Conservation (phyloP, 2,888 invertebrate genomes). For the Synergus japonicus region DNA sequence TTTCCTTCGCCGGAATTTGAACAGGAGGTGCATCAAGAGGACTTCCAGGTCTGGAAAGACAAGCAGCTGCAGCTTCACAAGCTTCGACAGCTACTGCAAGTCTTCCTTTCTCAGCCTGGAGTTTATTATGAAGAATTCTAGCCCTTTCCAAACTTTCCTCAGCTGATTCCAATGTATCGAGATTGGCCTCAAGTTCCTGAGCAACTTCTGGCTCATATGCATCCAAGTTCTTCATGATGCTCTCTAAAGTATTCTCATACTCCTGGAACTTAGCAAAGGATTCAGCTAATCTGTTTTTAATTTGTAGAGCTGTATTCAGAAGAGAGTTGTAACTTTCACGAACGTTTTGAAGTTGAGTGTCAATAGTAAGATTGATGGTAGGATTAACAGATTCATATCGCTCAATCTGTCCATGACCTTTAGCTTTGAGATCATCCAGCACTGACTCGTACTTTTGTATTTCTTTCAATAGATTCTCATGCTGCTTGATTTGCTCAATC, state of each 20-base stretch:
- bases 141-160: constrained; percentile 86
- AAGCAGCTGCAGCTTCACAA: constrained; percentile 95
- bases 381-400: constrained; percentile 87
- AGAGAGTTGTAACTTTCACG: constrained; percentile 96
- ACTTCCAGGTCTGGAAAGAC: constrained; percentile 93
- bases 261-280: constrained; percentile 95
- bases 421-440: constrained; percentile 89
- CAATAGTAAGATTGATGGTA: constrained; percentile 86
- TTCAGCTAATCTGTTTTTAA: constrained; percentile 91
- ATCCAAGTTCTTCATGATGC: constrained; percentile 89
- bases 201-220: constrained; percentile 87
- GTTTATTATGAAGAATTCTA: constrained; percentile 88
- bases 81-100: constrained; percentile 93
- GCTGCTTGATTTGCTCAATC: constrained; percentile 93
- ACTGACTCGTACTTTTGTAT: constrained; percentile 91
- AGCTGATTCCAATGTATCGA: constrained; percentile 86
- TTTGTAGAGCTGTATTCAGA: constrained; percentile 92
- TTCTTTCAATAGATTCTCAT: constrained; percentile 86
- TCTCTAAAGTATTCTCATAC: constrained; percentile 93
- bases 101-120: constrained; percentile 92
- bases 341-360: constrained; percentile 92
- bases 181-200: constrained; percentile 86
- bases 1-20: constrained; percentile 90
- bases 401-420: constrained; percentile 90
- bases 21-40: constrained; percentile 92